Conservation (phyloP, 2,797 vertebrate species). For the Rhinatrema bivittatum region DNA sequence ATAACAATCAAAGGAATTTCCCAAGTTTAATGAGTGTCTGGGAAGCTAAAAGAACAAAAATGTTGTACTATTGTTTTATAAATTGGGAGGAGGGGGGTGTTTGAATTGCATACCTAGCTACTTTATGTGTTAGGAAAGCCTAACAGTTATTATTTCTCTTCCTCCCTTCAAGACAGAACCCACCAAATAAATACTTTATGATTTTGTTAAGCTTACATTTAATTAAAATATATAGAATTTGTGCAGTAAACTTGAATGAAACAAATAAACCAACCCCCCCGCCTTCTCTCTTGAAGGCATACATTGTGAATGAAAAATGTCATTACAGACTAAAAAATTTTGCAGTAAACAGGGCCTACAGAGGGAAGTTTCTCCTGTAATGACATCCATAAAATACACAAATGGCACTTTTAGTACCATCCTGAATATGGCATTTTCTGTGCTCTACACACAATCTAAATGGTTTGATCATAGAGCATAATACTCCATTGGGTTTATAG, state of each 20-base stretch:
- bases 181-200: constrained; percentile 62
- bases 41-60: constrained; percentile 16
- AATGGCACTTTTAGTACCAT: constrained; percentile 78
- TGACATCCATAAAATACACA: constrained; percentile 79
- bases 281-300: constrained; percentile 73
- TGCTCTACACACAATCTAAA: constrained; percentile 77
- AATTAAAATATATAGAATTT: constrained; percentile 78
- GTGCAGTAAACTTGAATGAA: constrained; percentile 71
- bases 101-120: constrained; percentile 32
- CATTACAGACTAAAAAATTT: constrained; percentile 74
- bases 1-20: constrained; percentile 34
- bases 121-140: constrained; percentile 33
- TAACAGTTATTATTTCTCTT: constrained; percentile 44
- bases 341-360: constrained; percentile 74
- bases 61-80: constrained; percentile 10
- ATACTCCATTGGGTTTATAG: constrained; percentile 80
- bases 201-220: constrained; percentile 77
- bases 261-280: constrained; percentile 73
- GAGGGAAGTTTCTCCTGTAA: constrained; percentile 72
- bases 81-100: constrained; percentile 8
- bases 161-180: constrained; percentile 24
- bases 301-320: constrained; percentile 80
- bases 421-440: constrained; percentile 78
- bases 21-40: constrained; percentile 37
- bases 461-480: constrained; percentile 79